phyloP scores from a whole-genome alignment of 2,888 invertebrate genomes.

The Andrena praecox region DNA sequence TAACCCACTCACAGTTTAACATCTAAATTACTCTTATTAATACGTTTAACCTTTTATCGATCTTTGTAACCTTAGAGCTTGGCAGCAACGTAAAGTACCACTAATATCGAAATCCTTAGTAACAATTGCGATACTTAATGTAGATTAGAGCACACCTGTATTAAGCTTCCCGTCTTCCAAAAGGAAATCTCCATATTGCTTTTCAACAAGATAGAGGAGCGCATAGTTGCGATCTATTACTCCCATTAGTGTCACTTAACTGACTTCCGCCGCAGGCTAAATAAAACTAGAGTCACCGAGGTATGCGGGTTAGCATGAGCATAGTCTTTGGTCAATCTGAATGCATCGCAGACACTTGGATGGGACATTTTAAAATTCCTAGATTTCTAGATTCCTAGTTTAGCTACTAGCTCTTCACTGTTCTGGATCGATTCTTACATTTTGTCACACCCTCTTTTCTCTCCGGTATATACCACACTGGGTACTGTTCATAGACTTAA shows the following conservation, averaged over 20 bases:
- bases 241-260: conserved; percentile 24
- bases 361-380: background rate
- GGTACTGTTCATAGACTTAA: too few species aligned
- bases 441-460: too few species aligned
- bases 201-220: conserved; percentile 6
- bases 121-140: background rate
- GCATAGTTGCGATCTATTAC: conserved; percentile 3
- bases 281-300: conserved; percentile 19
- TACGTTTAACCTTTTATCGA: background rate
- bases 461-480: too few species aligned
- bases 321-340: background rate
- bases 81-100: too few species aligned
- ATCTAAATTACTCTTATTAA: background rate
- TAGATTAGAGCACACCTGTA: conserved; percentile 1
- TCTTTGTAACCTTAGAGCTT: background rate
- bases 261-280: conserved; percentile 7
- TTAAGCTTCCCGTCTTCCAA: background rate
- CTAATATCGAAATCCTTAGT: background rate
- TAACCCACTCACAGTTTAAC: background rate
- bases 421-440: too few species aligned
- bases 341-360: background rate
- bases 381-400: background rate
- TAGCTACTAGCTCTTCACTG: background rate
- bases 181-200: conserved; percentile 6
- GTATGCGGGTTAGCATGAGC: conserved; percentile 17